Percentiles rank a stretch among this genome's conserved stretches.
Evolutionary conservation across 2,888 invertebrate genomes (phyloP).

Genomic region (Melolontha melolontha): DNA sequence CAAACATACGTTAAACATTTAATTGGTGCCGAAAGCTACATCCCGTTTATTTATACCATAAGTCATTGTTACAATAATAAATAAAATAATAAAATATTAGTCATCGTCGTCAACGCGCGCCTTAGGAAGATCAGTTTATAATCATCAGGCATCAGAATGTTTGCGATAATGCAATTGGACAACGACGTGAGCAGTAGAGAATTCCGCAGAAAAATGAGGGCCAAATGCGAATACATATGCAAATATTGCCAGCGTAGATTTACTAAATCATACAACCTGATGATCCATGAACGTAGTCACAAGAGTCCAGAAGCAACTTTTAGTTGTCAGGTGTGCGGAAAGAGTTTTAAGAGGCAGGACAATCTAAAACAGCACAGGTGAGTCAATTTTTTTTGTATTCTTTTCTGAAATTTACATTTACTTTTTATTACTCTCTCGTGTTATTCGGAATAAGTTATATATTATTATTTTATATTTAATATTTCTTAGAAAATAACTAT

Average conservation of each 20-base stretch:
- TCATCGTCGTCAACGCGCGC: conserved; percentile 24
- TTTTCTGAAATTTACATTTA: background rate
- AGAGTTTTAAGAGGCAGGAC: conserved; percentile 98
- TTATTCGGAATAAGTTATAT: background rate
- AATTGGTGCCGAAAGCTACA: too few species aligned
- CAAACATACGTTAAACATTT: too few species aligned
- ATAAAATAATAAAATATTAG: conserved; percentile 25
- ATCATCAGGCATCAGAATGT: conserved; percentile 69
- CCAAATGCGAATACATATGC: conserved; percentile 98
- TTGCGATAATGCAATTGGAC: conserved; percentile 92
- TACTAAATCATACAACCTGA: conserved; percentile 97
- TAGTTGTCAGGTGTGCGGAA: conserved; percentile 97
- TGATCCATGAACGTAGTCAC: conserved; percentile 98
- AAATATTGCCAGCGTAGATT: conserved; percentile 97
- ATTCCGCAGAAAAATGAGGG: conserved; percentile 89
- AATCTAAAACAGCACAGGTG: conserved; percentile 95
- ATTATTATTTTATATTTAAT: too few species aligned
- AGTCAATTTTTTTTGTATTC: conserved; percentile 54
- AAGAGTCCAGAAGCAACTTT: conserved; percentile 96
- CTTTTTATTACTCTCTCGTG: conserved; percentile 31
- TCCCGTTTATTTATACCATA: background rate
- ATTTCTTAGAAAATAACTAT: background rate
- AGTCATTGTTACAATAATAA: conserved; percentile 30
- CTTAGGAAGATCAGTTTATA: conserved; percentile 36
- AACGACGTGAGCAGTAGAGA: conserved; percentile 87